A percentile compares a stretch with the other conserved stretches of the same genome.
These are phyloP conservation scores for Enchytraeus crypticus DNA, from an alignment of 2,888 invertebrate species.

Conservation along the genomic window DNA sequence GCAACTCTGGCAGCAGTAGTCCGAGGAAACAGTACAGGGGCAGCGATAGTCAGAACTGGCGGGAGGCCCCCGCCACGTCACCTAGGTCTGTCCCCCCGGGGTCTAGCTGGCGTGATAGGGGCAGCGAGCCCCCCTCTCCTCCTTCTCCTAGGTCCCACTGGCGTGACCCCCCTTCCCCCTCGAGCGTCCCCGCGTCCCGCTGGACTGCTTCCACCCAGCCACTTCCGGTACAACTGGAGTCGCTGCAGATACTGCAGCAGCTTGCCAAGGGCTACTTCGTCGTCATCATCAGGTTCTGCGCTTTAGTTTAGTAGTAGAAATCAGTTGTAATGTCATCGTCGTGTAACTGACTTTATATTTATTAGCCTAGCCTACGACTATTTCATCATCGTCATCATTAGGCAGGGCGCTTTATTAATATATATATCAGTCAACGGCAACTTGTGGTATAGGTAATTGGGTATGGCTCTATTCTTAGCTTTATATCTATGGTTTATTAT, in stretches of 20 bases:
- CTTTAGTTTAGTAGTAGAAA: too few species aligned
- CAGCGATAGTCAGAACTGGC: not conserved
- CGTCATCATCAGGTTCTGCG: too few species aligned
- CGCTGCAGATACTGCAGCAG: constrained; percentile 57
- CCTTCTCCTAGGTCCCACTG: not conserved
- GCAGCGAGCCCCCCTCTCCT: not conserved
- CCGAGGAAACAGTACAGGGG: not conserved
- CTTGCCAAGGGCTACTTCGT: constrained; percentile 47
- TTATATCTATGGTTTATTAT: too few species aligned
- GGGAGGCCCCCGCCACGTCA: not conserved
- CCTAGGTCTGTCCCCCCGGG: not conserved
- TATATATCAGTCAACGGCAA: too few species aligned
- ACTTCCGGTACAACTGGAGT: constrained; percentile 67
- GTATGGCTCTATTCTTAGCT: too few species aligned
- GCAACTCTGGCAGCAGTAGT: too few species aligned
- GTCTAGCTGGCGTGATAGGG: not conserved
- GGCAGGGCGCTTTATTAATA: too few species aligned
- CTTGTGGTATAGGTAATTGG: too few species aligned
- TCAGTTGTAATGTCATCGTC: too few species aligned
- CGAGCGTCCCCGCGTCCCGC: not conserved
- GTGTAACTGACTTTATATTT: too few species aligned
- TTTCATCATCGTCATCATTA: too few species aligned
- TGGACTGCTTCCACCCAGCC: constrained; percentile 29
- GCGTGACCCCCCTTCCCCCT: not conserved
- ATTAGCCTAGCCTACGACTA: too few species aligned